Evolutionary conservation across 2,888 invertebrate species (phyloP).

Genomic region (Schizotus pectinicornis): DNA sequence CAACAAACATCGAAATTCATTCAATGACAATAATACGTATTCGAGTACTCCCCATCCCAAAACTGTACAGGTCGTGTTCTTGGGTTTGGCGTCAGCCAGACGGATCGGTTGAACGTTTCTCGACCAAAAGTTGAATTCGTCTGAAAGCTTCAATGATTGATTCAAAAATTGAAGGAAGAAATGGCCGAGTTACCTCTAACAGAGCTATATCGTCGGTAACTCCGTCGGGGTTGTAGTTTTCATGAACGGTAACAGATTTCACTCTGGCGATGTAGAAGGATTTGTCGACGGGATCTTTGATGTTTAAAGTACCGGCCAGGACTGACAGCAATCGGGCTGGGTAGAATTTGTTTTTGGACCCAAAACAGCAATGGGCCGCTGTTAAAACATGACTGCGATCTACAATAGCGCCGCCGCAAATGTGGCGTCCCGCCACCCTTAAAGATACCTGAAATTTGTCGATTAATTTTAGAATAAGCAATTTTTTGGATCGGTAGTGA

Average conservation of each 20-base stretch:
- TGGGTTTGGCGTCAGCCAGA: neutral
- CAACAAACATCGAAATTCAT: neutral
- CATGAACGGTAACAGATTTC: constrained; percentile 11
- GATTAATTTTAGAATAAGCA: neutral
- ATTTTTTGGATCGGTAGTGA: neutral
- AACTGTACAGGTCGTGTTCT: neutral
- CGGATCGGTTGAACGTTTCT: neutral
- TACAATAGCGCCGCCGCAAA: constrained; percentile 34
- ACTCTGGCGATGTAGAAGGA: constrained; percentile 1
- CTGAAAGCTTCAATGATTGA: neutral
- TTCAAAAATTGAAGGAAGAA: too few relatives aligned
- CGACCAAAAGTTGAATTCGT: neutral
- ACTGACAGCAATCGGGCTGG: constrained; percentile 20
- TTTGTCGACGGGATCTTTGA: constrained; percentile 3
- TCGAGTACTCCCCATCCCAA: constrained; percentile 1
- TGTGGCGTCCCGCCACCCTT: constrained; percentile 19
- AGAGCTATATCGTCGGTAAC: constrained; percentile 30
- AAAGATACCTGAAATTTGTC: constrained; percentile 29
- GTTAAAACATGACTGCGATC: constrained; percentile 27
- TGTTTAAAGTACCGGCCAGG: constrained; percentile 21
- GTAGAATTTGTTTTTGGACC: constrained; percentile 7
- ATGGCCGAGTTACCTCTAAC: too few relatives aligned
- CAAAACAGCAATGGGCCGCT: constrained; percentile 36
- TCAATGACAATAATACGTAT: neutral
- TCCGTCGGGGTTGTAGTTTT: constrained; percentile 3